These are phyloP conservation scores for Stegastes partitus DNA, from an alignment of 2,113 vertebrate genomes.

Conservation along the genomic window DNA sequence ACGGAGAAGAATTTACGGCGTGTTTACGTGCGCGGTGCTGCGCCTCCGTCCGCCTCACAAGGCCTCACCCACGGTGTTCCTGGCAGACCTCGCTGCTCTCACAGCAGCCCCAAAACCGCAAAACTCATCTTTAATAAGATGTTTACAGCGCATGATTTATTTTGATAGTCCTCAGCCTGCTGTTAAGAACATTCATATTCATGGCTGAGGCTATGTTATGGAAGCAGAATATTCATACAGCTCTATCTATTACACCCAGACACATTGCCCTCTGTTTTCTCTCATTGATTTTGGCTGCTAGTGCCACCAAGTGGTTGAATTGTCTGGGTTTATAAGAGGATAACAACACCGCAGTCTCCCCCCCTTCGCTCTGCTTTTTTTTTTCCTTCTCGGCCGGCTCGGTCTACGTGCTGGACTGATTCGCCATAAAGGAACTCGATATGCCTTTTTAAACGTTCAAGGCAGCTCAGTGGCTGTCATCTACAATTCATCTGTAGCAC, in stretches of 20 bases:
- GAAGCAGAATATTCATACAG: slow-evolving; percentile 54
- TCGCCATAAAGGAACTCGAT: slow-evolving; percentile 16
- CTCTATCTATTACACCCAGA: slow-evolving; percentile 47
- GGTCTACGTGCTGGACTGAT: slow-evolving; percentile 31
- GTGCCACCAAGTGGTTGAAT: slow-evolving; percentile 84
- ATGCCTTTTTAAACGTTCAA: slow-evolving; percentile 36
- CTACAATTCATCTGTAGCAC: slow-evolving; percentile 48
- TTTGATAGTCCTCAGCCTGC: slow-evolving; percentile 58
- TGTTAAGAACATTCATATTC: slow-evolving; percentile 67
- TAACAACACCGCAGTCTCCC: slow-evolving; percentile 34
- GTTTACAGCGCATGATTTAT: slow-evolving; percentile 70
- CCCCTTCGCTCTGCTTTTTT: neutral
- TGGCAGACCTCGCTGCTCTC: slow-evolving; percentile 56
- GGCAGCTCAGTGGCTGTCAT: slow-evolving; percentile 36
- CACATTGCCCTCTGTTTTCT: slow-evolving; percentile 21
- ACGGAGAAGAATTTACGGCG: slow-evolving; percentile 4
- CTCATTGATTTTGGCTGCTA: slow-evolving; percentile 82
- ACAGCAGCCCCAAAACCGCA: slow-evolving; percentile 57
- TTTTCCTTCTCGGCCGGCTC: slow-evolving; percentile 5
- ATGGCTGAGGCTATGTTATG: slow-evolving; percentile 38
- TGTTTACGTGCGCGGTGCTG: slow-evolving; percentile 17
- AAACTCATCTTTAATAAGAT: slow-evolving; percentile 67
- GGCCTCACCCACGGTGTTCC: slow-evolving; percentile 41
- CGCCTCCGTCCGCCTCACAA: slow-evolving; percentile 37
- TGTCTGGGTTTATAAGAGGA: slow-evolving; percentile 26